These are phyloP conservation scores for Ornithoptera priamus DNA, from an alignment of 2,888 invertebrate species.

Conservation along the genomic window DNA sequence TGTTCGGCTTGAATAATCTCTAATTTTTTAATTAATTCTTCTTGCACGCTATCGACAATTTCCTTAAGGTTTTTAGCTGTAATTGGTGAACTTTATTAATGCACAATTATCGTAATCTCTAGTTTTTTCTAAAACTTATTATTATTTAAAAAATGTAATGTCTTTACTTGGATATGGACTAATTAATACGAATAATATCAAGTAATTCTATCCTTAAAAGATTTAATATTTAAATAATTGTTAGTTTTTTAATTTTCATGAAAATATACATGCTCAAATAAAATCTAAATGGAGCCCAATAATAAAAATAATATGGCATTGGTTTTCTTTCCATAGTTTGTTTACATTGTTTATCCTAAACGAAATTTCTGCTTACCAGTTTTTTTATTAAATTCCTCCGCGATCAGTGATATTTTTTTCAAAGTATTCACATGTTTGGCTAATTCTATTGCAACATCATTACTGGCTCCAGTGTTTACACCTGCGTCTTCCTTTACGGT, in stretches of 20 bases:
- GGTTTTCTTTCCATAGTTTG: too few species aligned
- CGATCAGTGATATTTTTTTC: constrained; percentile 68
- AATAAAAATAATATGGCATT: too few species aligned
- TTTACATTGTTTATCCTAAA: too few species aligned
- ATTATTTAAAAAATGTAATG: neutral
- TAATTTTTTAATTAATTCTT: constrained; percentile 66
- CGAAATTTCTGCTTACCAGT: constrained; percentile 52
- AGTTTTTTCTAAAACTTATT: neutral
- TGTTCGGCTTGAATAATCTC: constrained; percentile 63
- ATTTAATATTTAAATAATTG: neutral
- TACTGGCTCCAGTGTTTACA: constrained; percentile 58
- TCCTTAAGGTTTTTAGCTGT: constrained; percentile 72
- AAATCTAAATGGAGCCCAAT: too few species aligned
- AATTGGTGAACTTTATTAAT: constrained; percentile 33
- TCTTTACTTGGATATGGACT: too few species aligned
- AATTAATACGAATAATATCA: too few species aligned
- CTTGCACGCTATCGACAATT: constrained; percentile 72
- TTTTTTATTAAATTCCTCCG: constrained; percentile 75
- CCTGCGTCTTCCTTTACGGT: constrained; percentile 50
- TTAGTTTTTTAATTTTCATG: neutral
- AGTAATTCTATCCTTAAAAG: neutral
- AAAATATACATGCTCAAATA: neutral
- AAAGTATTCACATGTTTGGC: constrained; percentile 63
- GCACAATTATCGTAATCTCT: neutral
- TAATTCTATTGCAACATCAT: constrained; percentile 65